phyloP scores from a whole-genome alignment of 2,113 vertebrate species.

The Chiloscyllium plagiosum region DNA sequence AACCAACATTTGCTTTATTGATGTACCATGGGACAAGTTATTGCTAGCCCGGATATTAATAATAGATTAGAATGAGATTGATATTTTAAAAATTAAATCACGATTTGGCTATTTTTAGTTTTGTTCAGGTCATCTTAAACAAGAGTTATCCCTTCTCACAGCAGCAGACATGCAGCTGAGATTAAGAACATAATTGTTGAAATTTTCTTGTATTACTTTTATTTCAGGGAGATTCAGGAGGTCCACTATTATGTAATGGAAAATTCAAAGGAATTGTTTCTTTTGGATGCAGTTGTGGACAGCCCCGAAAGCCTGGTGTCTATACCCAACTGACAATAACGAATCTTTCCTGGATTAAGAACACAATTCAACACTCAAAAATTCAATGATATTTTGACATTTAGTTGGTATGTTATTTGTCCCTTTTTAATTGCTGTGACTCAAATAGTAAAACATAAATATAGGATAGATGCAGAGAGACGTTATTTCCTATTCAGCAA shows the following conservation, averaged over 20 bases:
- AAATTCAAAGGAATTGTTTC: conserved; percentile 45
- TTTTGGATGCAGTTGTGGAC: conserved; percentile 42
- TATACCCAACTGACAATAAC: conserved; percentile 44
- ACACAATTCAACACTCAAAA: neutral
- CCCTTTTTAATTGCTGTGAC: neutral
- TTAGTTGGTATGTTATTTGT: neutral
- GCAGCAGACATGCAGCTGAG: neutral
- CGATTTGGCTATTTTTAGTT: neutral
- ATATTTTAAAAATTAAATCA: neutral
- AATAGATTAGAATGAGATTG: neutral
- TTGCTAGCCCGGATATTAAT: neutral
- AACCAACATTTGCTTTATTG: neutral
- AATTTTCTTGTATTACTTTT: conserved; percentile 2
- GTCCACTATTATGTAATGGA: conserved; percentile 45
- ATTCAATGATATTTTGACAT: neutral
- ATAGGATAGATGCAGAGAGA: neutral
- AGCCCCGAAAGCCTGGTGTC: conserved; percentile 45
- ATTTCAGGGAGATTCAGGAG: conserved; percentile 48
- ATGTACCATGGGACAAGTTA: neutral
- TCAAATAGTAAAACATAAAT: neutral
- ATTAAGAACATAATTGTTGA: neutral
- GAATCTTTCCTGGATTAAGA: conserved; percentile 46
- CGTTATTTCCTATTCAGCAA: neutral
- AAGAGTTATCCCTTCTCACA: neutral
- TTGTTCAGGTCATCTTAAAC: neutral